Conservation (phyloP, 2,113 vertebrate species). For the Neopipo cinnamomea region DNA sequence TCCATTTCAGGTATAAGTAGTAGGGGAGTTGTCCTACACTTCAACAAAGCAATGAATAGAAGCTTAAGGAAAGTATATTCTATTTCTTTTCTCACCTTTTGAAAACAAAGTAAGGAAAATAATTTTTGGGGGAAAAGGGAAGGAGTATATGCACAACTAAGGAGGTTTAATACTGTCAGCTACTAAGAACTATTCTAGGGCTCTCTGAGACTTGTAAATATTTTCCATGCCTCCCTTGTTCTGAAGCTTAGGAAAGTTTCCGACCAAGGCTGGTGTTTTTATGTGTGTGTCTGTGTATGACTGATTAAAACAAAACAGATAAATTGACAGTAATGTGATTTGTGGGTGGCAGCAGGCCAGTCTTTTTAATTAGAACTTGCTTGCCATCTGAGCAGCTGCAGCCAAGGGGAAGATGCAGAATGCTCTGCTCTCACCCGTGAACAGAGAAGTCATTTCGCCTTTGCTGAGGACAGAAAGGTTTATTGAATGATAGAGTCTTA, state of each 20-base stretch:
- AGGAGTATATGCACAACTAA: neutral
- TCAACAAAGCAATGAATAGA: neutral
- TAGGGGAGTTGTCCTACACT: neutral
- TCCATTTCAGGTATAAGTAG: neutral
- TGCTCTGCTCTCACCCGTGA: neutral
- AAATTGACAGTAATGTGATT: neutral
- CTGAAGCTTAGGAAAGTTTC: neutral
- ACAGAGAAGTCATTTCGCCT: neutral
- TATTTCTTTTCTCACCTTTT: neutral
- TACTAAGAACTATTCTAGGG: neutral
- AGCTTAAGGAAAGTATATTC: neutral
- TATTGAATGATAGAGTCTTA: neutral
- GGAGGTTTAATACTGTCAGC: neutral
- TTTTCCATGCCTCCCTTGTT: neutral
- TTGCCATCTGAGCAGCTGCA: neutral
- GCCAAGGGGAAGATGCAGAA: neutral
- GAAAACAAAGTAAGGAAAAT: neutral
- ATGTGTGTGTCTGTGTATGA: neutral
- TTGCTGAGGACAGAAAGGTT: neutral
- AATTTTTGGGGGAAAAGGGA: neutral
- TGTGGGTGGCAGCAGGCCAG: neutral
- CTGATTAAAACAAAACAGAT: neutral
- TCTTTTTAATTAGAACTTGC: neutral
- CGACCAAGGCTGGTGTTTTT: neutral
- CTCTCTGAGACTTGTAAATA: neutral